Evolutionary conservation across 2,797 vertebrate species (phyloP).

Genomic region (Tenualosa thibaudeaui): DNA sequence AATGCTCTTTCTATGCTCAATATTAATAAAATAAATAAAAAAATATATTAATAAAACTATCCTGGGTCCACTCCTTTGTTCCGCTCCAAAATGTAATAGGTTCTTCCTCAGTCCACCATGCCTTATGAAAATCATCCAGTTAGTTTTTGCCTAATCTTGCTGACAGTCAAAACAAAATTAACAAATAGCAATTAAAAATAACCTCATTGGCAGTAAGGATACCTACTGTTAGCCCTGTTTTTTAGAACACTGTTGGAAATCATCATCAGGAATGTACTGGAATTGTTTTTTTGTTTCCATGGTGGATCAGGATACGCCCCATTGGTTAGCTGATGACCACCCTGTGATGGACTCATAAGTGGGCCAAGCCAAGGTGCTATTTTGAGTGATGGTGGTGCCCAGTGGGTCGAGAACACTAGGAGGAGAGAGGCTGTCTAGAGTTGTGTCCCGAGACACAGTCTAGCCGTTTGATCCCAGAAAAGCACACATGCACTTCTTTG

Average conservation of each 20-base stretch:
- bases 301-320: not conserved
- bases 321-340: not conserved
- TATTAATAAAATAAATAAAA: too few relatives aligned
- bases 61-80: not conserved
- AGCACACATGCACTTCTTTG: constrained; percentile 38
- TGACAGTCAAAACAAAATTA: not conserved
- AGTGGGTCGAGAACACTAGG: not conserved
- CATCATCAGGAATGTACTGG: not conserved
- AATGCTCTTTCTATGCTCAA: not conserved
- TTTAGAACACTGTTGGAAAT: not conserved
- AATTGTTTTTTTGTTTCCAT: not conserved
- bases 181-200: not conserved
- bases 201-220: not conserved
- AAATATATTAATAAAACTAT: too few relatives aligned
- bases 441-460: constrained; percentile 14
- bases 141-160: not conserved
- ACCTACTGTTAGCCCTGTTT: not conserved
- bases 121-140: not conserved
- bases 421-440: not conserved
- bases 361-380: not conserved
- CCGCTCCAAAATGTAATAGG: not conserved
- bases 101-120: not conserved
- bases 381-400: not conserved
- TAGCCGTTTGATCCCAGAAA: constrained; percentile 34
- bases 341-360: not conserved